A percentile compares a stretch with the other conserved stretches of the same genome.
phyloP scores from a whole-genome alignment of 2,888 invertebrate species.

The Penaeus monodon region DNA sequence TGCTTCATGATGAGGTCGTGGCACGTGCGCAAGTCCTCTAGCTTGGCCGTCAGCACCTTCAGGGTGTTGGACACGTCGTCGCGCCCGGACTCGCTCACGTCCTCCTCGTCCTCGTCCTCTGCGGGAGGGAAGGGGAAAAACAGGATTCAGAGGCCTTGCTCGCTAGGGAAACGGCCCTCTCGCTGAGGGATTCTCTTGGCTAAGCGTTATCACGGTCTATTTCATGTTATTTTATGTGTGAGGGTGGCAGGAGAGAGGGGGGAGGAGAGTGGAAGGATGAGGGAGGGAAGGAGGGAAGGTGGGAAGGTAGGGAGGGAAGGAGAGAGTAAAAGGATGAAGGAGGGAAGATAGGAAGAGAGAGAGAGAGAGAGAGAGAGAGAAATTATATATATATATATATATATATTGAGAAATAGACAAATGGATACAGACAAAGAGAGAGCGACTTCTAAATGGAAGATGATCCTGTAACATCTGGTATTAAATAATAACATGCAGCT shows the following conservation, averaged over 20 bases:
- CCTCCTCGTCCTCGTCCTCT: conserved; percentile 79
- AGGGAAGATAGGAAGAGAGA: too few relatives aligned
- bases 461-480: too few relatives aligned
- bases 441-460: not conserved
- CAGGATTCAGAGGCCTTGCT: not conserved
- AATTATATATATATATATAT: too few relatives aligned
- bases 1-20: conserved; percentile 91
- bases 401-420: too few relatives aligned
- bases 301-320: not conserved
- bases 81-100: conserved; percentile 74
- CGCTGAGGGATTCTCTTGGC: too few relatives aligned
- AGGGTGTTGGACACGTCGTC: conserved; percentile 74
- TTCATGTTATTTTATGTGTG: too few relatives aligned
- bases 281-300: not conserved
- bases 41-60: conserved; percentile 78
- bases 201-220: too few relatives aligned
- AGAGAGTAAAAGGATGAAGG: not conserved
- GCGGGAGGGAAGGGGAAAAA: conserved; percentile 71
- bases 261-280: not conserved
- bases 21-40: conserved; percentile 92
- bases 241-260: not conserved
- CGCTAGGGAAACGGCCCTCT: too few relatives aligned
- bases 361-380: too few relatives aligned
- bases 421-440: not conserved
- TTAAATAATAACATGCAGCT: too few relatives aligned